Percentiles rank a stretch among this genome's conserved stretches.
Conservation (phyloP, 2,797 vertebrate species). For the Sebastes diploproa region DNA sequence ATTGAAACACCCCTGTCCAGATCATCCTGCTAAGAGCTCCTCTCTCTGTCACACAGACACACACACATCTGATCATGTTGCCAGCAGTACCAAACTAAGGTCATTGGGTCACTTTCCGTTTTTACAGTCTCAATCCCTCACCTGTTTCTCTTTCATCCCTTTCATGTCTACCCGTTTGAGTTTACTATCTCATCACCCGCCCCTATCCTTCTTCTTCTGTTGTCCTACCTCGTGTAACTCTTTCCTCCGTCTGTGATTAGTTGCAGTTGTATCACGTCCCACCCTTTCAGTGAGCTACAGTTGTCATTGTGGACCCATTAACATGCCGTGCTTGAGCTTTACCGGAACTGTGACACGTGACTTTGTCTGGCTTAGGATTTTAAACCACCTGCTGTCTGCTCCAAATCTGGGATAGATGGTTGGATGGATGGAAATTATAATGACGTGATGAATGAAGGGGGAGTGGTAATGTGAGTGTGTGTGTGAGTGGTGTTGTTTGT, state of each 20-base stretch:
- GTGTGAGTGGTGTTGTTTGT: neutral
- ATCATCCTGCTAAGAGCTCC: slow-evolving; percentile 20
- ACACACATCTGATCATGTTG: slow-evolving; percentile 21
- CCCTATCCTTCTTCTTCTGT: neutral
- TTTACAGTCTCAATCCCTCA: neutral
- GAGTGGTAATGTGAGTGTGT: neutral
- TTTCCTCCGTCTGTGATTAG: slow-evolving; percentile 8
- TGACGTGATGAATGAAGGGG: slow-evolving; percentile 16
- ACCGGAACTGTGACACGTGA: slow-evolving; percentile 39
- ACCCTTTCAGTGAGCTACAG: slow-evolving; percentile 3
- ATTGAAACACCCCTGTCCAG: slow-evolving; percentile 53
- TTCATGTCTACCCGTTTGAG: neutral
- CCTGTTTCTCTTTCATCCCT: neutral
- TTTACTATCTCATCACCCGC: neutral
- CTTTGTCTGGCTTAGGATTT: slow-evolving; percentile 59
- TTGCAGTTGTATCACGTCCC: neutral
- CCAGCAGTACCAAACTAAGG: slow-evolving; percentile 13
- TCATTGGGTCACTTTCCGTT: slow-evolving; percentile 29
- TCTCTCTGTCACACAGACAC: slow-evolving; percentile 13
- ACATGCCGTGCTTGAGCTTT: slow-evolving; percentile 28
- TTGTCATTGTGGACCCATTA: slow-evolving; percentile 29
- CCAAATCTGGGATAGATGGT: slow-evolving; percentile 47
- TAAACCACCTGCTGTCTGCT: slow-evolving; percentile 66
- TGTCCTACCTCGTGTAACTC: neutral
- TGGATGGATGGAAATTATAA: slow-evolving; percentile 33